phyloP scores from a whole-genome alignment of 2,888 invertebrate species.

The Orthosia incerta region DNA sequence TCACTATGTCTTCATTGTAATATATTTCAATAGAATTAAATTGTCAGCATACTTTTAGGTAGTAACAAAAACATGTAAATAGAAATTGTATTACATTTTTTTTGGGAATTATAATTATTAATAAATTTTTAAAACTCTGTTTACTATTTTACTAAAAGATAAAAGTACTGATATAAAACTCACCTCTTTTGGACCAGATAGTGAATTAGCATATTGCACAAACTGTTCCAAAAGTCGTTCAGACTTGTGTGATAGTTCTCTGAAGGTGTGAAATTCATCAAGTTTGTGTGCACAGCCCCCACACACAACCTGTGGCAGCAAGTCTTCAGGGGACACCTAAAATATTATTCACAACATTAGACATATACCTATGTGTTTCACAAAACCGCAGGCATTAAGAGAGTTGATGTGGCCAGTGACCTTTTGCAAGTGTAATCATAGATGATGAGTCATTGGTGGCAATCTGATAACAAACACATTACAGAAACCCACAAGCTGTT shows the following conservation, averaged over 20 bases:
- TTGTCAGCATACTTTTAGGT: slow-evolving; percentile 62
- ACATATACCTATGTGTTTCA: slow-evolving; percentile 69
- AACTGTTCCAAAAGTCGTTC: slow-evolving; percentile 94
- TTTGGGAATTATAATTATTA: slow-evolving; percentile 49
- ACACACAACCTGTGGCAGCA: slow-evolving; percentile 95
- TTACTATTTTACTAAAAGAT: slow-evolving; percentile 2
- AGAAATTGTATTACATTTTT: slow-evolving; percentile 57
- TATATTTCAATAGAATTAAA: slow-evolving; percentile 53
- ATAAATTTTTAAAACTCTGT: slow-evolving; percentile 43
- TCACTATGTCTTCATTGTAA: slow-evolving; percentile 45
- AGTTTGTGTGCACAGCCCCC: slow-evolving; percentile 94
- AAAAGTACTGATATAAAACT: slow-evolving; percentile 67
- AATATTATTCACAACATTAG: slow-evolving; percentile 76
- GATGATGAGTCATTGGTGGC: slow-evolving; percentile 84
- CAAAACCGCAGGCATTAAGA: slow-evolving; percentile 77
- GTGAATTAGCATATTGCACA: slow-evolving; percentile 93
- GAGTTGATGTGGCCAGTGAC: slow-evolving; percentile 87
- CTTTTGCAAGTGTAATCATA: slow-evolving; percentile 87
- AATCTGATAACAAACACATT: slow-evolving; percentile 83
- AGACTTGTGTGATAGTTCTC: slow-evolving; percentile 94
- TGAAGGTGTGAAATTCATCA: slow-evolving; percentile 94
- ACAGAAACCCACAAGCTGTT: slow-evolving; percentile 68
- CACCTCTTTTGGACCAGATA: slow-evolving; percentile 92
- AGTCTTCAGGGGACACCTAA: slow-evolving; percentile 94
- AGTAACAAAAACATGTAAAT: slow-evolving; percentile 68